A percentile compares a stretch with the other conserved stretches of the same genome.
phyloP scores from a whole-genome alignment of 2,888 invertebrate genomes.

The Tetramorium bicarinatum region DNA sequence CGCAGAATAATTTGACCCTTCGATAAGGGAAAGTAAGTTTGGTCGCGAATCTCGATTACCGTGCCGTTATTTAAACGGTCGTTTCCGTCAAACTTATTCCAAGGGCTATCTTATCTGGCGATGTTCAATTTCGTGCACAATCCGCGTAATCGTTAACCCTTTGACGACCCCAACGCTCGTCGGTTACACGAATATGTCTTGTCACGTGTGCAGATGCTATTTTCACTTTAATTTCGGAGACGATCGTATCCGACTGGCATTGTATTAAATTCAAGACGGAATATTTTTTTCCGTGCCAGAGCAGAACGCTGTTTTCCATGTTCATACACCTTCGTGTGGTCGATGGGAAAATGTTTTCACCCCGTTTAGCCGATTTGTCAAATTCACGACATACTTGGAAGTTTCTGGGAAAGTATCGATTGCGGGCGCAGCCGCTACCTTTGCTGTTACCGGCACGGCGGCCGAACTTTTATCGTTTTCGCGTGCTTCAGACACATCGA shows the following conservation, averaged over 20 bases:
- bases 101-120: conserved; percentile 29
- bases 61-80: conserved; percentile 27
- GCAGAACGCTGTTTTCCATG: background rate
- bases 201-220: background rate
- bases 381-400: conserved; percentile 52
- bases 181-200: background rate
- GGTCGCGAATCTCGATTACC: background rate
- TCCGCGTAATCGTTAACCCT: conserved; percentile 10
- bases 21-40: conserved; percentile 63
- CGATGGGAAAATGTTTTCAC: conserved; percentile 10
- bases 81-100: conserved; percentile 36
- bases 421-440: conserved; percentile 37
- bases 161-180: background rate
- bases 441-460: conserved; percentile 29
- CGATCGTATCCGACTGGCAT: background rate
- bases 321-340: conserved; percentile 1
- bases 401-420: conserved; percentile 71
- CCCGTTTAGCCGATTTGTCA: conserved; percentile 37
- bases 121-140: conserved; percentile 32
- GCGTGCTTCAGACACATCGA: conserved; percentile 68
- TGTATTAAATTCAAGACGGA: background rate
- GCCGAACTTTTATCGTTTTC: conserved; percentile 67
- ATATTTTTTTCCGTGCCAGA: background rate
- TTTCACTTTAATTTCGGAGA: background rate
- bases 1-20: conserved; percentile 62